Conservation (phyloP, 2,797 vertebrate species). For the Pseudotriccus pelzelni region DNA sequence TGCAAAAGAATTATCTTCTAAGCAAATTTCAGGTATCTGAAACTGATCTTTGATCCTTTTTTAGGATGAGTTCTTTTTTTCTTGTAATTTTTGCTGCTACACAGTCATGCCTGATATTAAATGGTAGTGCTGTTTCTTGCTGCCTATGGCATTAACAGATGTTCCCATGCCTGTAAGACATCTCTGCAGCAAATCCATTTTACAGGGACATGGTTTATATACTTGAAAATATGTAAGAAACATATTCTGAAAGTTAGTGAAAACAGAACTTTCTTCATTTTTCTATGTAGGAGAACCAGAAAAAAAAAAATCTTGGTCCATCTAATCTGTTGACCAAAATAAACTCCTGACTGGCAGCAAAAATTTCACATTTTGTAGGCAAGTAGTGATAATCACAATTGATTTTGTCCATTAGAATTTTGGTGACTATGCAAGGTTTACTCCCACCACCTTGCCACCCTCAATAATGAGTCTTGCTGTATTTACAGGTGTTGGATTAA, state of each 20-base stretch:
- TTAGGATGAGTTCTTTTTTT: neutral
- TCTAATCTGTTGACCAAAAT: neutral
- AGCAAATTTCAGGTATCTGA: neutral
- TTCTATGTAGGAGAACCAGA: neutral
- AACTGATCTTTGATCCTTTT: neutral
- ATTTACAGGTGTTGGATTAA: neutral
- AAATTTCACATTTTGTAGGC: neutral
- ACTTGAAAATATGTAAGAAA: neutral
- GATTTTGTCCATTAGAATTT: neutral
- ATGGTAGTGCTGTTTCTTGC: neutral
- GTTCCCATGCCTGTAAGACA: neutral
- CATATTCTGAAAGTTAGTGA: neutral
- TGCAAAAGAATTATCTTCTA: neutral
- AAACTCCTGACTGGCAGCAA: neutral
- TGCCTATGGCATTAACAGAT: neutral
- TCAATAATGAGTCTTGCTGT: neutral
- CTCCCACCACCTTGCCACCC: neutral
- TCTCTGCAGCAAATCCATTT: neutral
- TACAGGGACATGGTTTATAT: neutral
- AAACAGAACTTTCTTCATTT: neutral
- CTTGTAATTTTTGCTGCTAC: neutral
- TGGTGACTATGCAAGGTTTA: neutral
- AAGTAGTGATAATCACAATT: neutral
- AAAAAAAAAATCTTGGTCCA: neutral
- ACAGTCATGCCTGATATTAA: neutral